Evolutionary conservation across 1,140 invertebrate genomes (phyloP).

Genomic region (Camponotus pennsylvanicus): DNA sequence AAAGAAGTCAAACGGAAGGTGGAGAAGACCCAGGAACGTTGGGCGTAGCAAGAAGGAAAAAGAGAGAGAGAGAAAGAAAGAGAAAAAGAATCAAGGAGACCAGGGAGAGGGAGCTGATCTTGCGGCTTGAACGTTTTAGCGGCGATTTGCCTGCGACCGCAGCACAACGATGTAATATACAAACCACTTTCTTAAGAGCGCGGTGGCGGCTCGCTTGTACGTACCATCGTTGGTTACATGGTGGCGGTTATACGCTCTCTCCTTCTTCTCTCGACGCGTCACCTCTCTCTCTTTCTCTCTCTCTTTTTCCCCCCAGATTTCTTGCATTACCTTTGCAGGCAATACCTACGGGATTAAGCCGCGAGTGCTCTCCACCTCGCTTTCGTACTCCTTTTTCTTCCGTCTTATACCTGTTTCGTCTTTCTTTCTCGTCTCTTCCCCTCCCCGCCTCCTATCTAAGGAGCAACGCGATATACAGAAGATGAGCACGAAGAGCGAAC

Average conservation of each 20-base stretch:
- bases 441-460: constrained; percentile 35
- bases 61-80: constrained; percentile 16
- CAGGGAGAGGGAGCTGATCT: constrained; percentile 50
- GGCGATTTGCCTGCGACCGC: constrained; percentile 84
- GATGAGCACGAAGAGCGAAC: constrained; percentile 57
- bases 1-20: constrained; percentile 8
- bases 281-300: constrained; percentile 13
- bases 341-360: constrained; percentile 54
- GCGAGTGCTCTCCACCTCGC: constrained; percentile 27
- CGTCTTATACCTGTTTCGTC: not conserved
- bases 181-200: constrained; percentile 82
- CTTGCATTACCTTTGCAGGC: constrained; percentile 34
- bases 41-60: not conserved
- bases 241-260: constrained; percentile 63
- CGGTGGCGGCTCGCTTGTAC: constrained; percentile 71
- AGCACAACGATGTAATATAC: constrained; percentile 83
- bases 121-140: constrained; percentile 83
- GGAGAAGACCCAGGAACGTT: constrained; percentile 19
- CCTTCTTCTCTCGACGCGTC: not conserved
- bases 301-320: constrained; percentile 9
- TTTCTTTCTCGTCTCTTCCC: not conserved
- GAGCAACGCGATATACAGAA: constrained; percentile 75
- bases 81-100: constrained; percentile 13
- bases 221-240: constrained; percentile 71
- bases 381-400: constrained; percentile 30